Conservation (phyloP, 2,888 invertebrate species). For the Dendrolimus pini region DNA sequence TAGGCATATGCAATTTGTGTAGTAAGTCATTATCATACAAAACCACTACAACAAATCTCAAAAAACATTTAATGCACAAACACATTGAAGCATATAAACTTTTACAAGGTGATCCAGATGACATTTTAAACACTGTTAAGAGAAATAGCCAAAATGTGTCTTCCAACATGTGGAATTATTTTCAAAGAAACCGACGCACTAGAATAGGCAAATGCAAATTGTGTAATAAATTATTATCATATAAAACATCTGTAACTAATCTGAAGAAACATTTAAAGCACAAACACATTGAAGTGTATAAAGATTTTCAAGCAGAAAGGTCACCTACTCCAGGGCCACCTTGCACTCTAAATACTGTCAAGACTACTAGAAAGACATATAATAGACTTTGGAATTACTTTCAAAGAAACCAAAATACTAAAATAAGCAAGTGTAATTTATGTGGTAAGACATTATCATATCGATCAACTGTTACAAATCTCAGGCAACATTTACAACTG, state of each 20-base stretch:
- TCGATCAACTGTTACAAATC: no score
- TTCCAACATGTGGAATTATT: conserved; percentile 7
- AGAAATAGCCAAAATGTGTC: no score
- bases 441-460: no score
- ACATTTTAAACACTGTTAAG: no score
- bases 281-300: conserved; percentile 5
- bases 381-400: no score
- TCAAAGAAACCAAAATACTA: no score
- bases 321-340: no score
- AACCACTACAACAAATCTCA: conserved; percentile 6
- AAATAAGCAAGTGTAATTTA: no score
- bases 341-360: no score
- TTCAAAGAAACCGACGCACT: background rate
- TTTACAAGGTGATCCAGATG: background rate
- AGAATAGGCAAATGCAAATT: conserved; percentile 9
- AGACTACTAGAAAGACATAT: no score
- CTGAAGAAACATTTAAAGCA: conserved; percentile 12
- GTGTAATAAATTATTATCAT: conserved; percentile 15
- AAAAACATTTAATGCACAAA: conserved; percentile 5
- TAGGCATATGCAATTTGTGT: background rate
- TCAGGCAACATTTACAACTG: no score
- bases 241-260: conserved; percentile 4
- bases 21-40: conserved; percentile 3
- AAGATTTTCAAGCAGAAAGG: no score
- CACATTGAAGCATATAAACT: background rate